A percentile compares a stretch with the other conserved stretches of the same genome.
These are phyloP conservation scores for Sebastolobus alascanus DNA, from an alignment of 2,797 vertebrate species.

Conservation along the genomic window DNA sequence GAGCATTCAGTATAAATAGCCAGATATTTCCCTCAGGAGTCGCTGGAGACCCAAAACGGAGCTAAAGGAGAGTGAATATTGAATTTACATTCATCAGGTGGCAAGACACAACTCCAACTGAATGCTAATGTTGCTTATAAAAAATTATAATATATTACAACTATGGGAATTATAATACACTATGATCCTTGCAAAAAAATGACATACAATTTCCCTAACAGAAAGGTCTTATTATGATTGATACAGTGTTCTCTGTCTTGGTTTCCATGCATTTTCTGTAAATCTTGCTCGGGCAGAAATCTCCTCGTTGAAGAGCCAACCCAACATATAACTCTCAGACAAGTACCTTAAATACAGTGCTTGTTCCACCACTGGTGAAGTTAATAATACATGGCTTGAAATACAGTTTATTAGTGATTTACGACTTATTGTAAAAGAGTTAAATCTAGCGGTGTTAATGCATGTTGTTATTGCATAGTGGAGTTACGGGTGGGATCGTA, in stretches of 20 bases:
- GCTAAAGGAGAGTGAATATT: background rate
- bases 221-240: no score
- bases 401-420: background rate
- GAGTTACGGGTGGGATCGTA: slow-evolving; percentile 30
- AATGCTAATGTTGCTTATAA: background rate
- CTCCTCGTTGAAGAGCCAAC: no score
- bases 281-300: no score
- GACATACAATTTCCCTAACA: no score
- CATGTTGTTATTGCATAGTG: slow-evolving; percentile 20
- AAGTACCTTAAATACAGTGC: background rate
- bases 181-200: no score
- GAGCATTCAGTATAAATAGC: slow-evolving; percentile 6
- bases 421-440: background rate
- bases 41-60: background rate
- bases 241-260: no score
- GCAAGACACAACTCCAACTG: background rate
- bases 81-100: background rate
- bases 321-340: no score
- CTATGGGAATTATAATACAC: no score
- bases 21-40: background rate
- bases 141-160: no score
- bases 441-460: background rate
- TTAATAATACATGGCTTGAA: background rate
- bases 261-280: no score
- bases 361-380: background rate